Conservation (phyloP, 2,888 invertebrate genomes). For the Monoplex corrugatus region DNA sequence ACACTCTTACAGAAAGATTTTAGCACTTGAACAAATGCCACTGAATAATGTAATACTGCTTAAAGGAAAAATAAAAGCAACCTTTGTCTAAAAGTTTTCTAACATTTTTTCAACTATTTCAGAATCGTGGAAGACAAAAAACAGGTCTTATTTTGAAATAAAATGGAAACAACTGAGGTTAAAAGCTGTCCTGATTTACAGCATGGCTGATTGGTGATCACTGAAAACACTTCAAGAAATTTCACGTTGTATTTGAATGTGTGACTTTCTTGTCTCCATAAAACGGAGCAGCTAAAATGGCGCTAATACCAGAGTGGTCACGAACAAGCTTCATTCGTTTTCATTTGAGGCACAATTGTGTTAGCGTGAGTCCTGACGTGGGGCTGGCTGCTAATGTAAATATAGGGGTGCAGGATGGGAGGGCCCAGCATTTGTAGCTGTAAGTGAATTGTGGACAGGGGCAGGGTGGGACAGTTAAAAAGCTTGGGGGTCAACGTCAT, state of each 20-base stretch:
- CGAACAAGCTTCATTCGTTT: constrained; percentile 38
- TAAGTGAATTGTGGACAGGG: constrained; percentile 35
- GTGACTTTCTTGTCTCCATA: too few species aligned
- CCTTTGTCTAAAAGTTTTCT: constrained; percentile 11
- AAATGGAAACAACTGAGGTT: constrained; percentile 30
- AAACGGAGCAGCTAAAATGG: too few species aligned
- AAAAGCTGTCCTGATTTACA: constrained; percentile 4
- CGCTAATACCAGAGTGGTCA: not conserved
- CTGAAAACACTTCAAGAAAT: not conserved
- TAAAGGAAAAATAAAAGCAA: not conserved
- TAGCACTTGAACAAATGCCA: too few species aligned
- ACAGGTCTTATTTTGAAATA: not conserved
- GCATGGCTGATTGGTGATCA: too few species aligned
- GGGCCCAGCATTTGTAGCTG: constrained; percentile 37
- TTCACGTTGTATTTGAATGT: constrained; percentile 2
- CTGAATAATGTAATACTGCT: too few species aligned
- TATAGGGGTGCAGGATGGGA: not conserved
- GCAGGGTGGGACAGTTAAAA: constrained; percentile 36
- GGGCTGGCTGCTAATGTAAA: not conserved
- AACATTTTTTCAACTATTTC: too few species aligned
- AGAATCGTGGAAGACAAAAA: not conserved
- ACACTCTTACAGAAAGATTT: too few species aligned
- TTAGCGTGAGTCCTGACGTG: not conserved
- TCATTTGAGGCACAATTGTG: constrained; percentile 25
- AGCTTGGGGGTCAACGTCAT: constrained; percentile 38